phyloP scores from a whole-genome alignment of 2,113 vertebrate genomes.

The Thryonomys swinderianus region DNA sequence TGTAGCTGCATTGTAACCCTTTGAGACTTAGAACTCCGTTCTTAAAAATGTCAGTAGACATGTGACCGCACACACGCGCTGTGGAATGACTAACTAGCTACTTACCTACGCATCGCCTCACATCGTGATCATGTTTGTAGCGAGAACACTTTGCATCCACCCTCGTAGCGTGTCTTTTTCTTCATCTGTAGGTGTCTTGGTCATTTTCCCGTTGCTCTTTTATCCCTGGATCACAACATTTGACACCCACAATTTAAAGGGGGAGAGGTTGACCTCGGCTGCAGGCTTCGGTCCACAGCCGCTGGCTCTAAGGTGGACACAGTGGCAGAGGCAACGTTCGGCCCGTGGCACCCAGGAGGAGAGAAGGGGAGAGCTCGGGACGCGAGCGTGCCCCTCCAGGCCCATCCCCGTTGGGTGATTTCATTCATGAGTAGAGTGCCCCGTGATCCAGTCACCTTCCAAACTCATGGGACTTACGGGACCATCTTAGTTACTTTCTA shows the following conservation, averaged over 20 bases:
- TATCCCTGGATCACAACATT: background rate
- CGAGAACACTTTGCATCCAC: background rate
- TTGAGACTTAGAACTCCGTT: background rate
- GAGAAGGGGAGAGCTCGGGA: background rate
- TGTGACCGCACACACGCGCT: background rate
- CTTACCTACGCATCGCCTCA: background rate
- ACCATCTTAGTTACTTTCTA: too few species aligned
- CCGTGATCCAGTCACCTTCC: background rate
- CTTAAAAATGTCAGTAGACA: background rate
- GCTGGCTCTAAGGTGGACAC: background rate
- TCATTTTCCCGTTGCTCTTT: background rate
- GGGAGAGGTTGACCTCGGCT: rapidly evolving
- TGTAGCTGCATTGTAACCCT: too few species aligned
- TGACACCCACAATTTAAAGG: background rate
- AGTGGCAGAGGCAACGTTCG: background rate
- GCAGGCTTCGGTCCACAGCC: background rate
- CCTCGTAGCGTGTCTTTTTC: background rate
- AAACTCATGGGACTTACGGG: too few species aligned
- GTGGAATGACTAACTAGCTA: background rate
- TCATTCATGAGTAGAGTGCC: background rate
- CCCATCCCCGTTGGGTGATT: background rate
- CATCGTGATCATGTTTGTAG: background rate
- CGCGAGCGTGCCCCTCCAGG: background rate
- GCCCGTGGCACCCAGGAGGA: background rate
- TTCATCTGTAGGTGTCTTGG: background rate